Conservation (phyloP, 2,113 vertebrate species). For the Perca fluviatilis region DNA sequence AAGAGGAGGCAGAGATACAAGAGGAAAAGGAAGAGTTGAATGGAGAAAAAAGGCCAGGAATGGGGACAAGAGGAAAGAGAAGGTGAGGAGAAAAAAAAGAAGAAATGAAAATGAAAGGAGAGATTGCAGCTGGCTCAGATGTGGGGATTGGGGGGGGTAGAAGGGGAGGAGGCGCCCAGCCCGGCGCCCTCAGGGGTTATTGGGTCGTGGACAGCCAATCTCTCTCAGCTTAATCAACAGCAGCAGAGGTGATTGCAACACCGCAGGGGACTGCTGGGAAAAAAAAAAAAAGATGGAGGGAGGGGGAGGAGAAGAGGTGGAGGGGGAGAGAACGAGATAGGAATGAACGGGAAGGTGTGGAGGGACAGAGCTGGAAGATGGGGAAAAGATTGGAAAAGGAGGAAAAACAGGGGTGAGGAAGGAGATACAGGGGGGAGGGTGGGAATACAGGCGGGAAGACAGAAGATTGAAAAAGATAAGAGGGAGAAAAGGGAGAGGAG, state of each 20-base stretch:
- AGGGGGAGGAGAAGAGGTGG: neutral
- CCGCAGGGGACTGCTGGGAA: constrained; percentile 67
- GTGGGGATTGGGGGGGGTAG: neutral
- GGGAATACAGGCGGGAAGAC: neutral
- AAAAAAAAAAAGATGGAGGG: constrained; percentile 42
- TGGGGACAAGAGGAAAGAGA: constrained; percentile 11
- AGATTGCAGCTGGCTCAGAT: constrained; percentile 67
- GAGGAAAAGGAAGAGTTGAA: constrained; percentile 8
- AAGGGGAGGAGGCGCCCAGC: constrained; percentile 16
- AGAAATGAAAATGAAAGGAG: constrained; percentile 52
- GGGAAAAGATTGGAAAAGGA: constrained; percentile 58
- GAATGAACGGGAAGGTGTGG: constrained; percentile 48
- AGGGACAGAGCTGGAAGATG: constrained; percentile 25
- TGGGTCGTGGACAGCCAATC: constrained; percentile 84
- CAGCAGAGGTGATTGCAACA: constrained; percentile 80
- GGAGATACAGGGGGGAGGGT: neutral
- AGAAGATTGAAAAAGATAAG: constrained; percentile 46
- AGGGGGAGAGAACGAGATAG: constrained; percentile 34
- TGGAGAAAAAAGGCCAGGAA: constrained; percentile 23
- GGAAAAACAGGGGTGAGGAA: constrained; percentile 35
- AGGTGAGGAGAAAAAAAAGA: constrained; percentile 20
- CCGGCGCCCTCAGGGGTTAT: constrained; percentile 75
- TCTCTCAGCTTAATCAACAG: constrained; percentile 84
- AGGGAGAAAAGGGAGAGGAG: neutral
- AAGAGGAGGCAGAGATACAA: neutral